These are phyloP conservation scores for Magallana nippona DNA, from an alignment of 2,888 invertebrate species.

Conservation along the genomic window DNA sequence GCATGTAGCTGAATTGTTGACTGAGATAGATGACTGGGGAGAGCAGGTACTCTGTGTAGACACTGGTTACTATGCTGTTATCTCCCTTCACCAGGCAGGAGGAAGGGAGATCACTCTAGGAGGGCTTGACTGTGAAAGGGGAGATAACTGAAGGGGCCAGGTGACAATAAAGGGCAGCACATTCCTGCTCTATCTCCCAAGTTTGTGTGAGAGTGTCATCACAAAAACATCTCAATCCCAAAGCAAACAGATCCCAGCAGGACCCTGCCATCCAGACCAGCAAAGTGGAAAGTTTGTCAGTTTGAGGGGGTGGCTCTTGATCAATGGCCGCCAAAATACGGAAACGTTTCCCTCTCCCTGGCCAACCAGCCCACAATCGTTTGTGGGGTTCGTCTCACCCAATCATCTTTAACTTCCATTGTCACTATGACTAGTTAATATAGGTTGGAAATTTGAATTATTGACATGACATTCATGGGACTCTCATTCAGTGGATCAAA, in stretches of 20 bases:
- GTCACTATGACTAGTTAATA: constrained; percentile 5
- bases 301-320: constrained; percentile 7
- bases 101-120: neutral
- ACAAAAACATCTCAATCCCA: constrained; percentile 19
- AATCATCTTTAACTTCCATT: neutral
- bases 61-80: neutral
- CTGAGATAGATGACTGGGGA: neutral
- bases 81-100: neutral
- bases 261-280: constrained; percentile 1
- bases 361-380: neutral
- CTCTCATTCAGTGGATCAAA: constrained; percentile 12
- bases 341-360: neutral
- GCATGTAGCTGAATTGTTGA: neutral
- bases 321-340: neutral
- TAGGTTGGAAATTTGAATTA: neutral
- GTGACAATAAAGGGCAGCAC: neutral
- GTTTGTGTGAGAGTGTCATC: constrained; percentile 14
- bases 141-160: constrained; percentile 3
- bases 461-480: neutral
- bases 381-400: neutral
- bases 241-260: constrained; percentile 23
- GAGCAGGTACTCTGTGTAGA: neutral
- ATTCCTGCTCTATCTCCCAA: constrained; percentile 9
- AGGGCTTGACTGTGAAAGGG: neutral
- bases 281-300: constrained; percentile 20